Base-by-base conservation (phyloP, 1,140 invertebrate species). In the Neodiprion lecontei region DNA sequence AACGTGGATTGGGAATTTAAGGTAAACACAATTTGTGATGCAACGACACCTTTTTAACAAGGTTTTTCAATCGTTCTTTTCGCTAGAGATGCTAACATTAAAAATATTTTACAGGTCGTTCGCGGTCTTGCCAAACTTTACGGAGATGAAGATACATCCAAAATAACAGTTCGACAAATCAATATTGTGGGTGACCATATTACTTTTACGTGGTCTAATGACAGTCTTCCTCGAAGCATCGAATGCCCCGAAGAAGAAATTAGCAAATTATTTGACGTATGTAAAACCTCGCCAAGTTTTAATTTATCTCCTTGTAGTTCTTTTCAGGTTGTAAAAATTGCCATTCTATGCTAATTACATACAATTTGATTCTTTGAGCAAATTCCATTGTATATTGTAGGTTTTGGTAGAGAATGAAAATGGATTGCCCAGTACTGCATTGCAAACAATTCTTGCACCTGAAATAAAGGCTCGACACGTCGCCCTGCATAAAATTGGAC, bases 181-280 rank as follows among this genome's bases (percentile, higher is more conserved):
- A 89, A 91, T 11, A 87, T 90, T 65, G 88, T 88, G 17, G 77
- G 85, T 0, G 83, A 92, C 67, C 89, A 91, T 67, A 91, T 91
- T 67, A 91, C 91, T 49, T 95, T 96, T 77, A 91, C 93, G 0
- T 98, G 96, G 94, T 96, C 96, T 7, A 98, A 98, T 82, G 96
- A 96, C 76, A 94, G 94, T 21, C 83, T 98, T 75, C 92, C 94
- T 0, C 92, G 92, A 68, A 92, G 91, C 80, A 90, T 89, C 21
- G 81, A 82, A 8, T 97, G 96, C 83, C 95, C 96, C 1, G 89
- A 90, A 78, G 88, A 90, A 75, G 91, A 95, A 76, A 93, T 97
- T 23, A 90, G 93, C 50, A 88, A 90, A 75, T 83, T 96, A 7
- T 91, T 93, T 80, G 90, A 90, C 85, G 93, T 95, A 85, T 87